phyloP scores from a whole-genome alignment of 2,113 vertebrate genomes.

The Austrofundulus limnaeus region DNA sequence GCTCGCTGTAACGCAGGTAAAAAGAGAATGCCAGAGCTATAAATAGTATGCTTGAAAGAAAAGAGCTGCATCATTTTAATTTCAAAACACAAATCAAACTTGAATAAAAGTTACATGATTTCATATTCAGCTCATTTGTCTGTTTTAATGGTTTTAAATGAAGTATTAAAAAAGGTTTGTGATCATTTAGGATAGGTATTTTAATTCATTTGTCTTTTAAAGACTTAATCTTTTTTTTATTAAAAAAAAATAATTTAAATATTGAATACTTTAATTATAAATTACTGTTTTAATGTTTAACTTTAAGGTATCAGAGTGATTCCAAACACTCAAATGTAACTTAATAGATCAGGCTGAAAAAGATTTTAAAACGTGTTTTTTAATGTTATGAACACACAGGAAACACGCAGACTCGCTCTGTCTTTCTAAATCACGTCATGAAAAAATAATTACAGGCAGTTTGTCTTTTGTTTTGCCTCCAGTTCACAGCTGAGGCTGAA shows the following conservation, averaged over 20 bases:
- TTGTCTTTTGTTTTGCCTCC: background rate
- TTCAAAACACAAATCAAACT: background rate
- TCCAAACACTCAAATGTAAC: background rate
- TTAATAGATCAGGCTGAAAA: background rate
- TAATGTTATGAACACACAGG: background rate
- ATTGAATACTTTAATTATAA: too few relatives aligned
- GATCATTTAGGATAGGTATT: too few relatives aligned
- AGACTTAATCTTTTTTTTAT: too few relatives aligned
- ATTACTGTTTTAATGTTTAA: too few relatives aligned
- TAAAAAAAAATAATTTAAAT: too few relatives aligned
- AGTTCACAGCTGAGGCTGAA: slow-evolving; percentile 5
- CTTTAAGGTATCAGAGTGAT: background rate
- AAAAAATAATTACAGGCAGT: background rate
- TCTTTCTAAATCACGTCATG: background rate
- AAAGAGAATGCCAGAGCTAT: slow-evolving; percentile 8
- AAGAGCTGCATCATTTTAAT: background rate
- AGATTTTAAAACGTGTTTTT: background rate
- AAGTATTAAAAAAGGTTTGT: too few relatives aligned
- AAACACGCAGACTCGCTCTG: background rate
- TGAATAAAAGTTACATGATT: background rate
- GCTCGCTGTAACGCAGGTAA: background rate
- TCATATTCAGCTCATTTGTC: too few relatives aligned
- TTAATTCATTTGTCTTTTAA: too few relatives aligned
- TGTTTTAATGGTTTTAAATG: too few relatives aligned
- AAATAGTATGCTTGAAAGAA: background rate